Conservation (phyloP, 1,140 invertebrate genomes). For the Berghia stephanieae region DNA sequence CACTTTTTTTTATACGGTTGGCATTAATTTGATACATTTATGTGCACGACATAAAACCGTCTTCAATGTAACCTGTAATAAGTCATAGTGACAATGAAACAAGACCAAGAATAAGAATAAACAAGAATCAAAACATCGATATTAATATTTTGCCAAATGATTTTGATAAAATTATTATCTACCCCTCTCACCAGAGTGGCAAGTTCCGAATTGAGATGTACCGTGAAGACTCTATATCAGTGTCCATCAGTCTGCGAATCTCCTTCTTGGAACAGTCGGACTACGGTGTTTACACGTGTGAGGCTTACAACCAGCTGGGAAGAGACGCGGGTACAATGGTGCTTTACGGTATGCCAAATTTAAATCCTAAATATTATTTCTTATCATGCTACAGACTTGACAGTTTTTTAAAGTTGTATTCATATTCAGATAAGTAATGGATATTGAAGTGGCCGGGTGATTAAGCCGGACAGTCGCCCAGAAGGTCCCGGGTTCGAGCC, state of each 20-base stretch:
- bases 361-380: too few relatives aligned
- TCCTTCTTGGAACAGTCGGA: constrained; percentile 80
- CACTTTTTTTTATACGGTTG: too few relatives aligned
- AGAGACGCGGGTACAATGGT: constrained; percentile 84
- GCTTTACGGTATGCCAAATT: constrained; percentile 89
- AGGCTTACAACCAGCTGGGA: constrained; percentile 88
- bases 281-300: constrained; percentile 89
- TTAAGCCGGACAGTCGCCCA: too few relatives aligned
- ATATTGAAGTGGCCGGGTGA: too few relatives aligned
- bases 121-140: too few relatives aligned
- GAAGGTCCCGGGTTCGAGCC: too few relatives aligned
- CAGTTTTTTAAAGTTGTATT: too few relatives aligned
- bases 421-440: too few relatives aligned
- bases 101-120: background rate
- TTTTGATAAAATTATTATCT: background rate
- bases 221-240: constrained; percentile 75
- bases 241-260: constrained; percentile 85
- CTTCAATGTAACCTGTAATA: background rate
- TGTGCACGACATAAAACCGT: background rate
- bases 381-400: too few relatives aligned
- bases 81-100: background rate
- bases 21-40: too few relatives aligned
- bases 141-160: background rate
- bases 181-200: background rate
- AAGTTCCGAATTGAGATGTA: constrained; percentile 85